Evolutionary conservation across 2,888 invertebrate species (phyloP).

Genomic region (Plemyria rubiginata): DNA sequence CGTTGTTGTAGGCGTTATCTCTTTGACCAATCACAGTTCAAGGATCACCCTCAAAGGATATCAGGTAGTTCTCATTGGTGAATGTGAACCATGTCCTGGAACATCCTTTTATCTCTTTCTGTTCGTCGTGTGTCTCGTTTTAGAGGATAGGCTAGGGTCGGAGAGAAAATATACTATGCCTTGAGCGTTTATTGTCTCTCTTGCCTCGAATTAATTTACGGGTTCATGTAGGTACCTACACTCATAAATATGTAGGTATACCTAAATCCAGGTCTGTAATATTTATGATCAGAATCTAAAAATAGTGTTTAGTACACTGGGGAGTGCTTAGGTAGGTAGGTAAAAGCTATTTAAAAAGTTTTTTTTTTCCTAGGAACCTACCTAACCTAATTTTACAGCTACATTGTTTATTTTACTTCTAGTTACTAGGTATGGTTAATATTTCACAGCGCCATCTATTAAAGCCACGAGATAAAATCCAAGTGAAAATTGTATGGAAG

Average conservation of each 20-base stretch:
- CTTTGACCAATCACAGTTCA: slow-evolving; percentile 66
- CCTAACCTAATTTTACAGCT: no score
- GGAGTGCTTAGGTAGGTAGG: no score
- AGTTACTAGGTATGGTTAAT: no score
- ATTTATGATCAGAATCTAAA: no score
- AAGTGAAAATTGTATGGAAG: no score
- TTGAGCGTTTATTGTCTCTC: neutral
- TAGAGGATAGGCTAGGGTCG: slow-evolving; percentile 9
- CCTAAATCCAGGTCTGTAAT: neutral
- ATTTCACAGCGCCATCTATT: neutral
- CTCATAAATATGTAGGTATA: neutral
- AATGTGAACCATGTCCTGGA: slow-evolving; percentile 66
- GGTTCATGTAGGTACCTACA: no score
- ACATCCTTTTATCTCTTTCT: slow-evolving; percentile 70
- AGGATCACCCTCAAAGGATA: slow-evolving; percentile 80
- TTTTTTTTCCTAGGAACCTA: no score
- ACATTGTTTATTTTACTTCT: no score
- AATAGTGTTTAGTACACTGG: no score
- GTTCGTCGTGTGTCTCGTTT: slow-evolving; percentile 46
- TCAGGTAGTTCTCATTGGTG: slow-evolving; percentile 63
- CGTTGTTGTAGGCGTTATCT: slow-evolving; percentile 77
- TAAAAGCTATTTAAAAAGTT: no score
- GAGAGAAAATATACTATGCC: slow-evolving; percentile 7
- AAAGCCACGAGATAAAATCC: neutral
- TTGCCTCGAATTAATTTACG: neutral